phyloP scores from a whole-genome alignment of 2,797 vertebrate species.

The Sorex maritimensis region DNA sequence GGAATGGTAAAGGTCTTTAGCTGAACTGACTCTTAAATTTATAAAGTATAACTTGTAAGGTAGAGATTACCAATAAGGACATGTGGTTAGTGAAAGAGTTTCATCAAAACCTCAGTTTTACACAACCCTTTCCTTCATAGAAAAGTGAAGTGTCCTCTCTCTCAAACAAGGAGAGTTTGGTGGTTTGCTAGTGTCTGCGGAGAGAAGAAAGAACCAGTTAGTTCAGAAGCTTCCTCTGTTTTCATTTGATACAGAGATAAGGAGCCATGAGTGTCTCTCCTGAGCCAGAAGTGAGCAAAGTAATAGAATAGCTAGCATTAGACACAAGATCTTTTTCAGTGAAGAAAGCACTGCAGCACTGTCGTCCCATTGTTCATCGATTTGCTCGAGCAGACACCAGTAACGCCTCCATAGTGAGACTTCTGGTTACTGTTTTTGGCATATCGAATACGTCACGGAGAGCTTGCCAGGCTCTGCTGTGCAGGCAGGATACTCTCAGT shows the following conservation, averaged over 20 bases:
- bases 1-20: background rate
- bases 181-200: background rate
- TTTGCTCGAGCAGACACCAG: too few relatives aligned
- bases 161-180: background rate
- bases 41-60: background rate
- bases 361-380: too few relatives aligned
- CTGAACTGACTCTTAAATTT: background rate
- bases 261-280: background rate
- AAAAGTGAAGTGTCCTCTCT: background rate
- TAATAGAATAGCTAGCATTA: background rate
- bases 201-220: background rate
- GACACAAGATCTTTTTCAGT: background rate
- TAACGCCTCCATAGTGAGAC: too few relatives aligned
- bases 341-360: too few relatives aligned
- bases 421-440: too few relatives aligned
- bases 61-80: background rate
- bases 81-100: background rate
- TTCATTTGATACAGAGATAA: background rate
- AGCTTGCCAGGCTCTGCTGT: too few relatives aligned
- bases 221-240: slow-evolving; percentile 3
- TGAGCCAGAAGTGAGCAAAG: background rate
- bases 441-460: too few relatives aligned
- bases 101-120: background rate
- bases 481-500: too few relatives aligned
- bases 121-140: background rate